Percentiles rank a stretch among this genome's conserved stretches.
Evolutionary conservation across 37 sponge, comb jelly and placozoan genomes (phyloP).

Genomic region (Amphimedon queenslandica): DNA sequence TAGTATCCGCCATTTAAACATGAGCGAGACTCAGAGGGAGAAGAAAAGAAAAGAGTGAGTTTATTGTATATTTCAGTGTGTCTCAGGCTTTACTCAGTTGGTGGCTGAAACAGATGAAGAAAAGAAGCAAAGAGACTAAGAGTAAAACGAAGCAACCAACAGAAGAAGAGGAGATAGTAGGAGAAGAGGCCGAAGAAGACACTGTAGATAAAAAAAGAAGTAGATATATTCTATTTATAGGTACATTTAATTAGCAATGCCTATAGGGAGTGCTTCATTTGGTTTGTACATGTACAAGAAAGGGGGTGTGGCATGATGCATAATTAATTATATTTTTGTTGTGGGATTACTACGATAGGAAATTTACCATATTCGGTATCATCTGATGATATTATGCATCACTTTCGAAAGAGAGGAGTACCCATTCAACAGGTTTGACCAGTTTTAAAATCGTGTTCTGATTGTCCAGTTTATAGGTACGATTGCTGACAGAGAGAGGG

Average conservation of each 20-base stretch:
- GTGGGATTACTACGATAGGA: constrained; percentile 26
- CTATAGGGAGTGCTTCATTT: no score
- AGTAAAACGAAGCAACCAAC: not conserved
- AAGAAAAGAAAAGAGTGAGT: no score
- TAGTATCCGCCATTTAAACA: no score
- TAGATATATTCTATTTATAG: constrained; percentile 57
- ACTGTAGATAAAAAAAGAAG: constrained; percentile 4
- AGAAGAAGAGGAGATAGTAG: not conserved
- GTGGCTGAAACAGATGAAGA: constrained; percentile 16
- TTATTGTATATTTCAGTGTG: no score
- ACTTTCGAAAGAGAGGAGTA: constrained; percentile 57
- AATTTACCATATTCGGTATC: constrained; percentile 60
- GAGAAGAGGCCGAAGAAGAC: not conserved
- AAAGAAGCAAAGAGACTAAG: not conserved
- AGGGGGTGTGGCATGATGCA: not conserved
- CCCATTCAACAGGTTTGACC: constrained; percentile 6
- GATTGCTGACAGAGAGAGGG: constrained; percentile 57
- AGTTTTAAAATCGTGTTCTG: no score
- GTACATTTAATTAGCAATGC: no score
- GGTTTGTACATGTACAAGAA: not conserved
- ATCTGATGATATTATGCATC: constrained; percentile 39
- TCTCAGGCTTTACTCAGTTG: constrained; percentile 2
- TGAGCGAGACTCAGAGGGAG: no score
- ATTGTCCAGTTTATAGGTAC: no score
- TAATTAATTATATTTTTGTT: not conserved